These are phyloP conservation scores for Meloidogyne floridensis DNA, from an alignment of 1,140 invertebrate species.

Conservation along the genomic window DNA sequence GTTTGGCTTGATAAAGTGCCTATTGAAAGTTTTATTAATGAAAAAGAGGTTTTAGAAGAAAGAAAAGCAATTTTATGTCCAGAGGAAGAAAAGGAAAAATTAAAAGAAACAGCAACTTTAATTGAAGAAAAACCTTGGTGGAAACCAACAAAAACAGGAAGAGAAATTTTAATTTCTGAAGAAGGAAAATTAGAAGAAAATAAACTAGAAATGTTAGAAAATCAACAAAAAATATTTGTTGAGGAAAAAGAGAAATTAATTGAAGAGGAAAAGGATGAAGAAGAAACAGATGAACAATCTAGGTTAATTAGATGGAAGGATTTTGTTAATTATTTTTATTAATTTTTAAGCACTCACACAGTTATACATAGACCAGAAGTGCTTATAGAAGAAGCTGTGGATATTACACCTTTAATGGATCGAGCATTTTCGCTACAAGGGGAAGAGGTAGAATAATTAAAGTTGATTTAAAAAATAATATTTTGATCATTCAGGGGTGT, in stretches of 20 bases:
- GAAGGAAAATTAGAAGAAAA: background rate
- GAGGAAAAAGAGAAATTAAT: background rate
- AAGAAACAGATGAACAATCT: slow-evolving; percentile 7
- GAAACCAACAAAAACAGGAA: background rate
- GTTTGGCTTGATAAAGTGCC: background rate
- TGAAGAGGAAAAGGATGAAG: background rate
- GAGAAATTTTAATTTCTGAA: background rate
- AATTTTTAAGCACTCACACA: slow-evolving; percentile 16
- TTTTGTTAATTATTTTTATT: background rate
- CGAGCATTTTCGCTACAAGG: slow-evolving; percentile 18
- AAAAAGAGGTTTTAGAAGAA: background rate
- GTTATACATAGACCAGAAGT: slow-evolving; percentile 15
- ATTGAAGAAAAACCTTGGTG: slow-evolving; percentile 3
- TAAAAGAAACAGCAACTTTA: background rate
- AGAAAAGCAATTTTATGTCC: background rate
- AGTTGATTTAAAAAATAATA: background rate
- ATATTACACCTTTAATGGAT: background rate
- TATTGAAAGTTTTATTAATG: background rate
- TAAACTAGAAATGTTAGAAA: background rate
- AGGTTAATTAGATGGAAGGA: background rate
- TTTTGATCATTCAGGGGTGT: background rate
- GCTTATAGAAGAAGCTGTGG: slow-evolving; percentile 19
- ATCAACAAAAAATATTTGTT: background rate
- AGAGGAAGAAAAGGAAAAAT: background rate
- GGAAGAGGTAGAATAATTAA: background rate